Percentiles rank a stretch among this genome's conserved stretches.
Conservation (phyloP, 2,888 invertebrate genomes). For the Endotricha flammealis region DNA sequence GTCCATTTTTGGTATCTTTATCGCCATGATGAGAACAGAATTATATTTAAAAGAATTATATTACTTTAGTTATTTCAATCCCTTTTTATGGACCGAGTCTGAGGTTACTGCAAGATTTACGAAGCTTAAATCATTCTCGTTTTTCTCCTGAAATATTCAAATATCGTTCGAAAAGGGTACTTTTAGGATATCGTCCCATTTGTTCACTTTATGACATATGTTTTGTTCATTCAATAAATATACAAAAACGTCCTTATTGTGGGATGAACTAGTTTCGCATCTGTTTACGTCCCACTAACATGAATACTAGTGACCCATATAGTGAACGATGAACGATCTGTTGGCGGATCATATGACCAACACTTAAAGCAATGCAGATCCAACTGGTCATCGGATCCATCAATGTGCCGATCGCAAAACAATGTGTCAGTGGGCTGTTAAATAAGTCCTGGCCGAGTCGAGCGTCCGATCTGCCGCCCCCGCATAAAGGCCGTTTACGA, state of each 20-base stretch:
- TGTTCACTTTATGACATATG: conserved; percentile 8
- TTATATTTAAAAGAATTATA: too few relatives aligned
- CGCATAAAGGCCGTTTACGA: conserved; percentile 49
- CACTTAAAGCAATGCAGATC: conserved; percentile 29
- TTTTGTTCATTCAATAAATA: conserved; percentile 8
- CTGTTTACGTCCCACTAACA: conserved; percentile 42
- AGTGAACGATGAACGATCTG: conserved; percentile 39
- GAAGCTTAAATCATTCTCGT: background rate
- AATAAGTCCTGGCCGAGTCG: conserved; percentile 6
- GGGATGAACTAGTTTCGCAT: conserved; percentile 3
- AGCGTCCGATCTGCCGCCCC: too few relatives aligned
- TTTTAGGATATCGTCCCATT: conserved; percentile 1
- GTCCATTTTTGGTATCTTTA: too few relatives aligned
- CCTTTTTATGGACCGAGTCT: background rate
- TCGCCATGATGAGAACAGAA: too few relatives aligned
- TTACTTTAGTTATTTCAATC: too few relatives aligned
- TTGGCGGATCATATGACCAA: conserved; percentile 47
- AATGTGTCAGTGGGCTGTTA: conserved; percentile 6
- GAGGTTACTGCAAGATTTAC: conserved; percentile 1
- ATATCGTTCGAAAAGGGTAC: conserved; percentile 2
- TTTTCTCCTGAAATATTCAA: conserved; percentile 5
- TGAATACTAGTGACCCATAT: conserved; percentile 54
- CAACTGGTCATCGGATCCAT: conserved; percentile 26
- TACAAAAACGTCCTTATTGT: conserved; percentile 4
- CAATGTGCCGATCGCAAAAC: conserved; percentile 17